Percentiles rank a stretch among this genome's conserved stretches.
phyloP scores from a whole-genome alignment of 1,140 invertebrate species.

The Apis mellifera region DNA sequence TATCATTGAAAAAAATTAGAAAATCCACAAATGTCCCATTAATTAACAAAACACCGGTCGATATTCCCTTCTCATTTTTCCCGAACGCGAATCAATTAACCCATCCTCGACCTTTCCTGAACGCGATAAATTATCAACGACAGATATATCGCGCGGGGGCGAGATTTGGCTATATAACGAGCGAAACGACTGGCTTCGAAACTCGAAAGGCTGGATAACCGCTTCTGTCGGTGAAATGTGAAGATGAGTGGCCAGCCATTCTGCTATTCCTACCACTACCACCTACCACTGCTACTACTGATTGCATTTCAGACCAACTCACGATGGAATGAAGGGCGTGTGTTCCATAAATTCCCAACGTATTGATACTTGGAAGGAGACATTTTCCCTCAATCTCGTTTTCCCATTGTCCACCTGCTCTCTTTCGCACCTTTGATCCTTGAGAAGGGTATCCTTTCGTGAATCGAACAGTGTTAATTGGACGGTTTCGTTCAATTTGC shows the following conservation, averaged over 20 bases:
- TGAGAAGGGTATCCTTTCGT: not conserved
- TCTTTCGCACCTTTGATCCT: not conserved
- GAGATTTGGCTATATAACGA: constrained; percentile 21
- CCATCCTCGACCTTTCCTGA: not conserved
- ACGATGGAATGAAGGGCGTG: constrained; percentile 1
- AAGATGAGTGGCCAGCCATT: constrained; percentile 22
- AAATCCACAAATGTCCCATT: not conserved
- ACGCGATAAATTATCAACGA: constrained; percentile 6
- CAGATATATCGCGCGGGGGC: not conserved
- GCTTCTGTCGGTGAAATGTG: constrained; percentile 22
- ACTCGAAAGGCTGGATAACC: constrained; percentile 14
- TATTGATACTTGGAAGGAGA: constrained; percentile 20
- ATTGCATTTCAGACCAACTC: not conserved
- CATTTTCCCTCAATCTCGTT: constrained; percentile 10
- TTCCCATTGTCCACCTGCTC: constrained; percentile 5
- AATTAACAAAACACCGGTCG: not conserved
- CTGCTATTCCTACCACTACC: not conserved
- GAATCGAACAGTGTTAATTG: not conserved
- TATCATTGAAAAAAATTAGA: too few relatives aligned
- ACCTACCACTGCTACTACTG: constrained; percentile 5
- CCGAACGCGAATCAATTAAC: not conserved
- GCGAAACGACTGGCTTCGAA: constrained; percentile 19
- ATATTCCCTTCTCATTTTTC: not conserved
- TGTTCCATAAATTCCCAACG: constrained; percentile 21
- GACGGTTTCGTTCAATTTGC: not conserved